Percentiles rank a stretch among this genome's conserved stretches.
Evolutionary conservation across 53 echinoderm and acorn worm species (phyloP).

Genomic region (Antedon mediterranea): DNA sequence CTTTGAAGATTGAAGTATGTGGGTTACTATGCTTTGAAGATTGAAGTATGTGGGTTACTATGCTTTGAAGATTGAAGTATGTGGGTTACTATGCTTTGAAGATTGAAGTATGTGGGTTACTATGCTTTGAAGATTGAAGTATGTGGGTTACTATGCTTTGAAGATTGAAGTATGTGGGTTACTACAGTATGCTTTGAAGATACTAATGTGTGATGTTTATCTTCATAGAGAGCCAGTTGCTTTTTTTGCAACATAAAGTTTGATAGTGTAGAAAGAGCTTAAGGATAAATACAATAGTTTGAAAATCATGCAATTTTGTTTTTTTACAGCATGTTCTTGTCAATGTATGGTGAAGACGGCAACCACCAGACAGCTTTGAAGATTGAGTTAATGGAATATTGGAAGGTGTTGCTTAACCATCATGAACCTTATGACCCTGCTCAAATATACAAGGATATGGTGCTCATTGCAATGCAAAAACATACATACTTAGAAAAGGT

Average conservation of each 20-base stretch:
- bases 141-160: too few relatives aligned
- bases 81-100: too few relatives aligned
- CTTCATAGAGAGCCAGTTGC: background rate
- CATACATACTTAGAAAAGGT: too few relatives aligned
- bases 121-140: background rate
- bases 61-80: background rate
- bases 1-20: too few relatives aligned
- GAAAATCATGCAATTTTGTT: background rate
- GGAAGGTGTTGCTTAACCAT: conserved; percentile 31
- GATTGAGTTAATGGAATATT: conserved; percentile 67
- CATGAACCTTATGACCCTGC: conserved; percentile 27
- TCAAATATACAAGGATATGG: conserved; percentile 39
- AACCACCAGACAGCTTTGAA: conserved; percentile 36
- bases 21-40: too few relatives aligned
- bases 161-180: too few relatives aligned
- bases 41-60: too few relatives aligned
- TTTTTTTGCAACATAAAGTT: too few relatives aligned
- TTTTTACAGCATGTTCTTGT: conserved; percentile 47
- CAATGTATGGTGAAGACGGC: conserved; percentile 49
- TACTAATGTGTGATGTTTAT: conserved; percentile 1
- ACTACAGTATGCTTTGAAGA: too few relatives aligned
- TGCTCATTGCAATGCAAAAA: conserved; percentile 9
- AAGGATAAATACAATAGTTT: background rate
- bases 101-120: too few relatives aligned
- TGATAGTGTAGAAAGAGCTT: too few relatives aligned